Evolutionary conservation across 2,113 vertebrate genomes (phyloP).

Genomic region (Hypocryptadius cinnamomeus): DNA sequence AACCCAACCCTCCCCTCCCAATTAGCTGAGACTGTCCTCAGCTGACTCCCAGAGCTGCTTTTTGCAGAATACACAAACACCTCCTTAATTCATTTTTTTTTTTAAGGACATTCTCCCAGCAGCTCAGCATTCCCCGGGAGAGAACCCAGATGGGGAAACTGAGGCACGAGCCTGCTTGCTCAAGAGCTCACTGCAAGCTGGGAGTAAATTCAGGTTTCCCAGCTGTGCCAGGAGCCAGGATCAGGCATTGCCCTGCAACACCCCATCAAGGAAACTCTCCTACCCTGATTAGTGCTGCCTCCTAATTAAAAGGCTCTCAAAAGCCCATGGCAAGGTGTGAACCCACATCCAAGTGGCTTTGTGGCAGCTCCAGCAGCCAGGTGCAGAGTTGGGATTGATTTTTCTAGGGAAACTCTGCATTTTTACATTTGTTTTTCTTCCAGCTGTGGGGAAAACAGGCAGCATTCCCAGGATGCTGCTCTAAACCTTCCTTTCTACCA

Average conservation of each 20-base stretch:
- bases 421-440: background rate
- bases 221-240: background rate
- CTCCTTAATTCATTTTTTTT: background rate
- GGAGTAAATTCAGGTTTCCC: background rate
- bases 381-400: background rate
- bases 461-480: background rate
- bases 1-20: background rate
- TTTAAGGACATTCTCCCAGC: background rate
- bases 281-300: background rate
- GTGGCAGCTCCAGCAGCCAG: background rate
- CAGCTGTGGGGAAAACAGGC: background rate
- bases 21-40: background rate
- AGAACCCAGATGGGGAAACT: background rate
- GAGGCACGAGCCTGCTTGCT: background rate
- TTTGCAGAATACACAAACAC: background rate
- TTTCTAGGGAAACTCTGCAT: background rate
- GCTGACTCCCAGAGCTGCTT: background rate
- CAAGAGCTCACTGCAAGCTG: accelerated
- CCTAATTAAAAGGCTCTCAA: background rate
- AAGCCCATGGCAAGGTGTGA: background rate
- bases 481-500: background rate
- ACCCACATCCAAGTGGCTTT: background rate
- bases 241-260: background rate
- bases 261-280: background rate
- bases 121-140: background rate